Evolutionary conservation across 2,113 vertebrate species (phyloP).

Genomic region (Puntigrus tetrazona): DNA sequence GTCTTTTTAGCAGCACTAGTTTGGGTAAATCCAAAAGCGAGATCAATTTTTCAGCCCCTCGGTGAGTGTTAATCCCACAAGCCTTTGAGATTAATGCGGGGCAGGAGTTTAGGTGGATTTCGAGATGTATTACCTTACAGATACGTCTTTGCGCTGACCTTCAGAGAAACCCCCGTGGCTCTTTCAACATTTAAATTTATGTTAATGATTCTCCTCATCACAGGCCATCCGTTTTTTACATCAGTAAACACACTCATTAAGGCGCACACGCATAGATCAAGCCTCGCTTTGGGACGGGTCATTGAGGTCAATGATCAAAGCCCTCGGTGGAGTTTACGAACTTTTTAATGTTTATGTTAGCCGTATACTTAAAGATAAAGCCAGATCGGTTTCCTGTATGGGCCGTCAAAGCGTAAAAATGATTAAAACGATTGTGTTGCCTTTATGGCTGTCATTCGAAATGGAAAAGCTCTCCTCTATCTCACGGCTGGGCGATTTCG

Average conservation of each 20-base stretch:
- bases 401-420: slow-evolving; percentile 11
- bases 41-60: slow-evolving; percentile 21
- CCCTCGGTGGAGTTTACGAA: not conserved
- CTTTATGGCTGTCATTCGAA: slow-evolving; percentile 30
- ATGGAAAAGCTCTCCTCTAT: slow-evolving; percentile 17
- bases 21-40: not conserved
- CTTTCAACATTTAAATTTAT: slow-evolving; percentile 44
- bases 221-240: slow-evolving; percentile 6
- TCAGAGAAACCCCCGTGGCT: slow-evolving; percentile 25
- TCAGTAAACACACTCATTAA: slow-evolving; percentile 40
- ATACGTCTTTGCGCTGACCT: slow-evolving; percentile 47
- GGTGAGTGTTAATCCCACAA: slow-evolving; percentile 31
- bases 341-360: slow-evolving; percentile 13
- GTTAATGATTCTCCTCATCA: slow-evolving; percentile 49
- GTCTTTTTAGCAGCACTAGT: not conserved
- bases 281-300: not conserved
- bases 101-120: slow-evolving; percentile 17
- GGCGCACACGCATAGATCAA: not conserved
- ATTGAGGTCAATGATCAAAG: not conserved
- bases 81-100: slow-evolving; percentile 36
- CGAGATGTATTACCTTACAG: slow-evolving; percentile 10
- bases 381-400: not conserved
- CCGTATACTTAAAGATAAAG: slow-evolving; percentile 19
- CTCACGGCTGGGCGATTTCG: slow-evolving; percentile 14
- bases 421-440: slow-evolving; percentile 20